phyloP scores from a whole-genome alignment of 2,113 vertebrate species.

The Crotalus tigris region DNA sequence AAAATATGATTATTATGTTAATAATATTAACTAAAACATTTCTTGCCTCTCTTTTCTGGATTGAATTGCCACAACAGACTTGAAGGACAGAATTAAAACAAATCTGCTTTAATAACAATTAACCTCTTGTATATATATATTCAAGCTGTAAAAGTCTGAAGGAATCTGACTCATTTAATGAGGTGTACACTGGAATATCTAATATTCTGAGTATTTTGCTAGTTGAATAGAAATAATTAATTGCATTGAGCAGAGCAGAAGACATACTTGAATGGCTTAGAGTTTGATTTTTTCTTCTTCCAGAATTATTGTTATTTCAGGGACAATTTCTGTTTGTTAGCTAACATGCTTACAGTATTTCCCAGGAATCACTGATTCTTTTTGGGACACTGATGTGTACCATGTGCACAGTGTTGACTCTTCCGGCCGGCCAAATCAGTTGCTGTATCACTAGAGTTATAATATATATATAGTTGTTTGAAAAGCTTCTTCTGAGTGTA shows the following conservation, averaged over 20 bases:
- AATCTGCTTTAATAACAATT: not conserved
- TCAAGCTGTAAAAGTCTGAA: not conserved
- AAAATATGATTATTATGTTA: not conserved
- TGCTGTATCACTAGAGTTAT: constrained; percentile 59
- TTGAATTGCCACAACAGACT: not conserved
- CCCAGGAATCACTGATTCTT: constrained; percentile 36
- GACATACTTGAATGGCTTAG: not conserved
- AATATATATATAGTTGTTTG: constrained; percentile 50
- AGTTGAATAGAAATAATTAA: not conserved
- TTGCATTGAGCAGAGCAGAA: constrained; percentile 7
- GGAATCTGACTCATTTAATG: not conserved
- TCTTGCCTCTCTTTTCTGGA: not conserved
- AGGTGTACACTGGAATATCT: not conserved
- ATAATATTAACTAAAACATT: not conserved
- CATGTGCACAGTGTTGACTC: constrained; percentile 58
- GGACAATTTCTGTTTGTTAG: constrained; percentile 32
- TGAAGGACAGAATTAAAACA: not conserved
- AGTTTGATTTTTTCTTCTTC: not conserved
- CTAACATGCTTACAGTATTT: not conserved
- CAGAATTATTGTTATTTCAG: constrained; percentile 7
- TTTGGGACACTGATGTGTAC: constrained; percentile 50
- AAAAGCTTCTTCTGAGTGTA: constrained; percentile 53
- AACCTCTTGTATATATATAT: not conserved
- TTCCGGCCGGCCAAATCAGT: constrained; percentile 65
- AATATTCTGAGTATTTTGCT: not conserved